Base-by-base conservation (phyloP, 2,113 vertebrate genomes). In the Dendropsophus ebraccatus region DNA sequence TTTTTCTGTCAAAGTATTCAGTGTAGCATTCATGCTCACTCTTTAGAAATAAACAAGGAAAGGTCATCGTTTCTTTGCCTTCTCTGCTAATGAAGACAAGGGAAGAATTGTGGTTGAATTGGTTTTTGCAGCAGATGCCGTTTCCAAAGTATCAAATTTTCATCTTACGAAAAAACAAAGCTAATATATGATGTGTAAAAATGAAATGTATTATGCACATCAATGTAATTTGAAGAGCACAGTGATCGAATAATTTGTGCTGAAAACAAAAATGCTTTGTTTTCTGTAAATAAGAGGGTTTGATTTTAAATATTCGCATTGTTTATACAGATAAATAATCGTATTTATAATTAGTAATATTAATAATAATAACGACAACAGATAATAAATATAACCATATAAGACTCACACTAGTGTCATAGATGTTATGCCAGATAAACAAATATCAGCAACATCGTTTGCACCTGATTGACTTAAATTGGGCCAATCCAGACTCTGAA, bases 81-180 rank as follows among this genome's bases (percentile, higher is more conserved):
- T 89, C 65, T 83, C 87, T 83, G 80, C 81, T 90, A 80, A 88
- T 87, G 87, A 89, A 87, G 5, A 25, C 19, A 88, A 90, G 89
- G 72, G n/a, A 75, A 30, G 21, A 60, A 65, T n/a, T 85, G 54
- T 37, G 37, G 81, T 65, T 82, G 17, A 84, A 88, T 54, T 72
- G 0, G 13, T 47, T 85, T 87, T 67, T 50, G 54, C 28, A 74
- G 54, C 85, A 86, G 85, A 86, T 81, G 85, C 54, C 74, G 73
- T 86, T 86, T 62, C 77, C 52, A 73, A 81, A 81, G 67, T 80
- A 49, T 86, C 69, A 81, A 5, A 73, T 81, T 74, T 70, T 78
- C 65, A 69, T 78, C 60, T 37, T 49, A 60, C 49, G 41, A 35
- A 70, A 62, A 62, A 67, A 85, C 37, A 52, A 60, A 62, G 35